Conservation (phyloP, 2,797 vertebrate species). For the Coregonus ussuriensis region DNA sequence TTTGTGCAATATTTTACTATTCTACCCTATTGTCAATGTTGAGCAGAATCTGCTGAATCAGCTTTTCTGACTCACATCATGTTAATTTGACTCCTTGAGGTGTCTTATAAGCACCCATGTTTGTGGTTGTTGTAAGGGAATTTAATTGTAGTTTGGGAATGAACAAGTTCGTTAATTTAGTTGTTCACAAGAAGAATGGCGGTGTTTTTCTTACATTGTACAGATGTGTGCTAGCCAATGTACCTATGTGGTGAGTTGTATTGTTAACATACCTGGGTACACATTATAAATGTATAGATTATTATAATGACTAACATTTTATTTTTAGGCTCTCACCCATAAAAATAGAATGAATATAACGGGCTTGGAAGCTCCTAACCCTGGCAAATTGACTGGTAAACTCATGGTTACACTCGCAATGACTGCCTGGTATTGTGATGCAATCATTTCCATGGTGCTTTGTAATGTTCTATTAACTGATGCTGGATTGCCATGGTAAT, state of each 20-base stretch:
- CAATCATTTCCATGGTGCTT: too few species aligned
- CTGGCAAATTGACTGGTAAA: too few species aligned
- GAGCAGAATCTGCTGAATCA: not conserved
- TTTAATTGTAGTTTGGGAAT: not conserved
- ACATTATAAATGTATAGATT: not conserved
- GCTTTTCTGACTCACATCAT: not conserved
- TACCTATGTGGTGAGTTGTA: not conserved
- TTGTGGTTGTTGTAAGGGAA: not conserved
- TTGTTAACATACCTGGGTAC: not conserved
- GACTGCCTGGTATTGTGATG: too few species aligned
- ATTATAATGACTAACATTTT: not conserved
- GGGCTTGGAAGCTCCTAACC: too few species aligned
- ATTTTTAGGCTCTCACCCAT: not conserved
- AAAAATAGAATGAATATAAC: too few species aligned
- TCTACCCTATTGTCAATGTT: not conserved
- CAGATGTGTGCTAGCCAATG: not conserved
- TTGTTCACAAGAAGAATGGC: not conserved
- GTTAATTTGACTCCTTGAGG: too few species aligned
- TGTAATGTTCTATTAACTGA: too few species aligned
- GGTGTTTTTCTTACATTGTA: not conserved
- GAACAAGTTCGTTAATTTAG: not conserved
- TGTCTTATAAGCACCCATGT: too few species aligned
- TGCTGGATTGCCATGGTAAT: too few species aligned
- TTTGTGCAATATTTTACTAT: constrained; percentile 11
- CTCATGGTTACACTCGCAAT: too few species aligned